Evolutionary conservation across 2,797 vertebrate species (phyloP).

Genomic region (Clarias laeviceps): DNA sequence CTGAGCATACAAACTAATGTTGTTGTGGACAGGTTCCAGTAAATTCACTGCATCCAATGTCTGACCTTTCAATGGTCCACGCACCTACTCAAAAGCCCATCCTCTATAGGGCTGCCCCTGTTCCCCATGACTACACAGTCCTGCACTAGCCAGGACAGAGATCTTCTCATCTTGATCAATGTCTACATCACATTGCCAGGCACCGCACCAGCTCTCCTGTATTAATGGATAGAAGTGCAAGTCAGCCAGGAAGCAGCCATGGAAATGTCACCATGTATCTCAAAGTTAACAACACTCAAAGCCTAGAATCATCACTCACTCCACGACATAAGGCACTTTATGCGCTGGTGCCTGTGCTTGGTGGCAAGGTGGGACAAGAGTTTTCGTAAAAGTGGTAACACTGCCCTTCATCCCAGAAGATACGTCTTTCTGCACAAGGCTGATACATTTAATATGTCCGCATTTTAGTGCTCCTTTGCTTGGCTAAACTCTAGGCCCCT

Average conservation of each 20-base stretch:
- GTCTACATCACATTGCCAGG: constrained; percentile 71
- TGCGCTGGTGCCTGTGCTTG: constrained; percentile 37
- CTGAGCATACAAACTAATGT: constrained; percentile 25
- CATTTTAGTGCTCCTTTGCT: constrained; percentile 3
- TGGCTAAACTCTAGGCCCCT: neutral
- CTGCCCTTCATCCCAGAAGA: neutral
- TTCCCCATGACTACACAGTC: constrained; percentile 12
- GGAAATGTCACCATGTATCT: constrained; percentile 22
- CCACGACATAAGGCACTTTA: constrained; percentile 55
- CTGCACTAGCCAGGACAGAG: constrained; percentile 56
- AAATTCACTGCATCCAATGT: neutral
- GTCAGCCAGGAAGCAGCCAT: constrained; percentile 36
- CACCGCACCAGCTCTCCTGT: constrained; percentile 70
- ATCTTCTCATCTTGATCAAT: constrained; percentile 72
- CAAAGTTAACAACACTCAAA: constrained; percentile 46
- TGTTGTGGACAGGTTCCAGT: neutral
- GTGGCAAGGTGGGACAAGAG: constrained; percentile 58
- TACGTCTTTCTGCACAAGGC: neutral
- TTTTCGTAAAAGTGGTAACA: constrained; percentile 51
- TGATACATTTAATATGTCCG: neutral
- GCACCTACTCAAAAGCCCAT: constrained; percentile 13
- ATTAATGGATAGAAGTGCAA: constrained; percentile 53
- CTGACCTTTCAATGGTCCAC: neutral
- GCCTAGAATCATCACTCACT: constrained; percentile 47
- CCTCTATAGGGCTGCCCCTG: constrained; percentile 24